Base-by-base conservation (phyloP, 1,140 invertebrate genomes). In the Macrosteles quadrilineatus region DNA sequence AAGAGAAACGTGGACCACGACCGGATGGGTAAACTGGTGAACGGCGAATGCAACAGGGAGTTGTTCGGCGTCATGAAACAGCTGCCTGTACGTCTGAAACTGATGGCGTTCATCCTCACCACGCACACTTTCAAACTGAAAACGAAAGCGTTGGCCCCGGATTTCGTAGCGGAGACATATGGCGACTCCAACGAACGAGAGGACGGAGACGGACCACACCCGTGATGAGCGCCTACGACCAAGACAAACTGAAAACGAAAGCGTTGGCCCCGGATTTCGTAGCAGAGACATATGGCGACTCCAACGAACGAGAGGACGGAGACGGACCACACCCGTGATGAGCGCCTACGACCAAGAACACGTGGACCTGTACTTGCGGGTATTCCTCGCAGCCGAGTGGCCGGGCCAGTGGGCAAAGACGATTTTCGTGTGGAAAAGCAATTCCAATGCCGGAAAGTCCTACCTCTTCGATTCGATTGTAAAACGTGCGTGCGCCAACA, bases 351-450 rank as follows among this genome's bases (percentile, higher is more conserved):
- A 59, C 23, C 23, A 25, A 11, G 55, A 59, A 29, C 23, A 4
- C 23, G 6, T 59, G 9, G 55, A 59, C 2, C n/a, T 59, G 21
- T 59, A 29, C n/a, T 59, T 59, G 55, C 2, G n/a, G 6, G 4
- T 59, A n/a, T 59, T 59, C n/a, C 55, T 59, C 23, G 55, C 21
- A 2, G 12, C 27, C 55, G 55, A 59, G n/a, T 59, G 55, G 55
- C 55, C 55, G 2, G 55, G 55, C 27, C 55, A 59, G 25, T 59
- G 55, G 55, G 27, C 21, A 14, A 59, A 59, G 25, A 12, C 14
- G 9, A 30, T 59, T 9, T 59, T 59, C 27, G 55, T 59, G 2
- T 59, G 55, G 55, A 25, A 30, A n/a, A 21, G 14, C 9, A 59
- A 59, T 25, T 21, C 14, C n/a, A 59, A 59, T 23, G 55, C 23